Percentiles rank a stretch among this genome's conserved stretches.
Conservation (phyloP, 2,113 vertebrate species). For the Nannobrachium achirus region DNA sequence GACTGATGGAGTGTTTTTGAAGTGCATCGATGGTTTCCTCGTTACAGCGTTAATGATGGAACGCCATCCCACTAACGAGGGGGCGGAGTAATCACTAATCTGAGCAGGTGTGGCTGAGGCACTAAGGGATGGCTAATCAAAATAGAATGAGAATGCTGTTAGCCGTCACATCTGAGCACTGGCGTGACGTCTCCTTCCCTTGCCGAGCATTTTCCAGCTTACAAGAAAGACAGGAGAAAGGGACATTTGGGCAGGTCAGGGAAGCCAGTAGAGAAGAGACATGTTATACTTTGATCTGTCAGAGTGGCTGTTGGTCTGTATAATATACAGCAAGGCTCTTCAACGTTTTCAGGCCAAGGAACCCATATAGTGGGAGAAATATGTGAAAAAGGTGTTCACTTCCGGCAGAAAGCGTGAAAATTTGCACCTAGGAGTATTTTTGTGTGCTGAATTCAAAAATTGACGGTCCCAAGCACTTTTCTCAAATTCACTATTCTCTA, state of each 20-base stretch:
- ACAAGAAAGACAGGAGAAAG: background rate
- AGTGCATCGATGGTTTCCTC: constrained; percentile 42
- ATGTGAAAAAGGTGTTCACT: no score
- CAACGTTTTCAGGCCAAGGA: no score
- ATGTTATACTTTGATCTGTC: background rate
- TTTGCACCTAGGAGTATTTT: no score
- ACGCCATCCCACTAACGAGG: constrained; percentile 36
- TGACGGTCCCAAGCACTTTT: no score
- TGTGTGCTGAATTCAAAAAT: no score
- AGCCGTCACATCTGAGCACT: constrained; percentile 31
- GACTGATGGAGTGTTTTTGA: constrained; percentile 73
- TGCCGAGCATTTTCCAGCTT: background rate
- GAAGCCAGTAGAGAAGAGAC: background rate
- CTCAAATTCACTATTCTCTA: no score
- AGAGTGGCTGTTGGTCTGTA: no score
- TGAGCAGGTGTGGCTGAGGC: constrained; percentile 58
- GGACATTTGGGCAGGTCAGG: constrained; percentile 3
- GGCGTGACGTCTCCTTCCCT: background rate
- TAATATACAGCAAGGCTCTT: no score
- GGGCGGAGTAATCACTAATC: constrained; percentile 45
- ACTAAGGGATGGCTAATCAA: constrained; percentile 51
- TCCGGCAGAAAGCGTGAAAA: no score
- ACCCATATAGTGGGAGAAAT: no score
- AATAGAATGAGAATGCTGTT: constrained; percentile 46
- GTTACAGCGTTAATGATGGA: constrained; percentile 64